Percentiles rank a stretch among this genome's conserved stretches.
These are phyloP conservation scores for Porites divaricata DNA, from an alignment of 92 coral and sea anemone genomes.

Conservation along the genomic window DNA sequence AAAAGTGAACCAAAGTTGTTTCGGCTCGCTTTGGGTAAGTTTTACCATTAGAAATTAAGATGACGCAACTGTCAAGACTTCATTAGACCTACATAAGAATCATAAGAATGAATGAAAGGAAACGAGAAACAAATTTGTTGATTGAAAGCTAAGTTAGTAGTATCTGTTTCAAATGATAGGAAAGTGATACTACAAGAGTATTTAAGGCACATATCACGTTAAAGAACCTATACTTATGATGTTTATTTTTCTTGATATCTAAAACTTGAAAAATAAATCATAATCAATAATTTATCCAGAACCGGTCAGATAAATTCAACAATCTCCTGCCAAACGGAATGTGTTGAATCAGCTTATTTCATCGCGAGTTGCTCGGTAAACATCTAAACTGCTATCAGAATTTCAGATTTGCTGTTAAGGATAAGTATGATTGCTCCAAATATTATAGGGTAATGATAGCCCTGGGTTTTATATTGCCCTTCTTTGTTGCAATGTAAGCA, in stretches of 20 bases:
- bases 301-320: not conserved
- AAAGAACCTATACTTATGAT: not conserved
- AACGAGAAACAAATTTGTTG: constrained; percentile 23
- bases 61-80: not conserved
- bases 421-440: not conserved
- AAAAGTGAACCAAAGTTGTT: too few relatives aligned
- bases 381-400: not conserved
- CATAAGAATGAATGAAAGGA: not conserved
- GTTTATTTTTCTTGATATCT: not conserved
- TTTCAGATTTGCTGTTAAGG: not conserved
- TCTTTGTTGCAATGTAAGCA: constrained; percentile 1
- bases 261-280: constrained; percentile 8
- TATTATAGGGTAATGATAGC: constrained; percentile 2
- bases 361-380: not conserved
- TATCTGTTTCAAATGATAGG: constrained; percentile 33
- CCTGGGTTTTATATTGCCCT: not conserved
- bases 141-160: constrained; percentile 10
- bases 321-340: not conserved
- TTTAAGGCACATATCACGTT: not conserved
- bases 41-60: constrained; percentile 6
- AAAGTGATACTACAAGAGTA: not conserved
- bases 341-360: not conserved
- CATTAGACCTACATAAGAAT: not conserved
- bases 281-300: constrained; percentile 26
- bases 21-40: not conserved